phyloP scores from a whole-genome alignment of 2,797 vertebrate genomes.

The Chaetodon trifasciatus region DNA sequence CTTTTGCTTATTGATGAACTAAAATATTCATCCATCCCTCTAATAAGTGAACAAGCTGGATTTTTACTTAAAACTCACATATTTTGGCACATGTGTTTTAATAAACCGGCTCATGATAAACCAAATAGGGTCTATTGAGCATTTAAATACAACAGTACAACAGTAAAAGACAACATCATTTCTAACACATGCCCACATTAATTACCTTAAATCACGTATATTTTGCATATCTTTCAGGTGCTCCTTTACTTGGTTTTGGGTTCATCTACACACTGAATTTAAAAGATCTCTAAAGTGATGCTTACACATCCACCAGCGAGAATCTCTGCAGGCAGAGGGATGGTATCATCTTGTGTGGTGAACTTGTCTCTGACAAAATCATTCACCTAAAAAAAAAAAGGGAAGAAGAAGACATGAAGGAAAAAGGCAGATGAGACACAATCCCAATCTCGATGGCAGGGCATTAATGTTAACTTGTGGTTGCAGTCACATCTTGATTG shows the following conservation, averaged over 20 bases:
- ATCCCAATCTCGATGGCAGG: conserved; percentile 64
- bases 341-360: conserved; percentile 89
- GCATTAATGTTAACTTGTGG: conserved; percentile 77
- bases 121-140: neutral
- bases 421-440: conserved; percentile 67
- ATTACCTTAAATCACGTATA: neutral
- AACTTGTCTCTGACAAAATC: conserved; percentile 99
- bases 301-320: conserved; percentile 96
- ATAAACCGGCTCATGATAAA: neutral
- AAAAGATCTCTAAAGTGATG: conserved; percentile 59
- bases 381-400: conserved; percentile 88
- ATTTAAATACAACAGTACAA: neutral
- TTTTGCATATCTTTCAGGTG: neutral
- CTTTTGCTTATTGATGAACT: conserved; percentile 1
- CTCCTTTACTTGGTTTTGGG: conserved; percentile 22
- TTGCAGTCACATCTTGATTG: conserved; percentile 74
- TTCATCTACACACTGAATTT: conserved; percentile 47
- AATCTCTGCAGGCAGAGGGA: conserved; percentile 91
- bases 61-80: neutral
- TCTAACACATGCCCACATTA: neutral
- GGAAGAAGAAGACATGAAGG: conserved; percentile 28
- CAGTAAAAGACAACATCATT: neutral
- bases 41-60: neutral
- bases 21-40: neutral
- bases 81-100: neutral